Conservation (phyloP, 2,797 vertebrate species). For the Xiphorhynchus erythropygius region DNA sequence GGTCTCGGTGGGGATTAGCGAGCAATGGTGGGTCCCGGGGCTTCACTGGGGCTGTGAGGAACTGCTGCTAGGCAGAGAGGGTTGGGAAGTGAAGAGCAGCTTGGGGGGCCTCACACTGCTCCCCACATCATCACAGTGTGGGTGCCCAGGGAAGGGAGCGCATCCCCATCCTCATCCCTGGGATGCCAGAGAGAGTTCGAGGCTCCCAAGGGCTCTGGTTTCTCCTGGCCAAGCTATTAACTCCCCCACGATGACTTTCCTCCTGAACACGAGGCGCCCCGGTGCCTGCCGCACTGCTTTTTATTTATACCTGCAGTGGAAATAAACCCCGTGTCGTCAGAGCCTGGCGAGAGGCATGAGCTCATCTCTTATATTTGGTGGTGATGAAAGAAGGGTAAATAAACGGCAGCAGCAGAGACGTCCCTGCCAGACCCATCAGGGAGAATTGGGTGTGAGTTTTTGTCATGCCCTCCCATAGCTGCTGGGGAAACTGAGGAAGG, state of each 20-base stretch:
- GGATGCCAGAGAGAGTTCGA: neutral
- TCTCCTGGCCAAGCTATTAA: neutral
- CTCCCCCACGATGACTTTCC: neutral
- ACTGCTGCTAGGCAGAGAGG: constrained; percentile 62
- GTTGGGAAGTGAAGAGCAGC: neutral
- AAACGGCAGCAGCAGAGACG: neutral
- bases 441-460: neutral
- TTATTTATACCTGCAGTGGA: constrained; percentile 69
- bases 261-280: neutral
- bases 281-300: constrained; percentile 27
- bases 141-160: neutral
- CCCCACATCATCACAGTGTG: rapidly evolving
- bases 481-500: neutral
- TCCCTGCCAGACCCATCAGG: neutral
- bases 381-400: constrained; percentile 68
- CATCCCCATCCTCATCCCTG: neutral
- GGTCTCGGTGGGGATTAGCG: constrained; percentile 59
- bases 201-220: neutral
- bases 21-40: neutral
- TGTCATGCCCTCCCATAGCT: neutral
- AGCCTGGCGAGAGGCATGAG: constrained; percentile 57
- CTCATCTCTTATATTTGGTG: constrained; percentile 72
- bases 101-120: rapidly evolving
- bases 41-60: neutral
- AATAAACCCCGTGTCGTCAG: constrained; percentile 50